Evolutionary conservation across 2,797 vertebrate species (phyloP), one percentile per base, ranked within the genome.

Genomic region (Chelonia mydas): DNA sequence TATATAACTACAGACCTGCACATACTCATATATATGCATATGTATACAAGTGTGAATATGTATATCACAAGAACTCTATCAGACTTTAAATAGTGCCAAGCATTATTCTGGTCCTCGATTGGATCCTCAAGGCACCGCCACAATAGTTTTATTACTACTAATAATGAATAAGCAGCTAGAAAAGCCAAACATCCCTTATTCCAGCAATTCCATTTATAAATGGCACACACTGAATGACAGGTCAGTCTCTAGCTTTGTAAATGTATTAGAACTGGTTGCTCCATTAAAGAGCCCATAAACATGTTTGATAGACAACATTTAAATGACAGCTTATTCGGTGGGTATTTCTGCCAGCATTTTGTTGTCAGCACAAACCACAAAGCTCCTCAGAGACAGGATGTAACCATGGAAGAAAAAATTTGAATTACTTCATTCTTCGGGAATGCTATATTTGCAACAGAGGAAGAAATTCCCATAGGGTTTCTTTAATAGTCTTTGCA

Each of bases 381-480:
- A 92, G 84, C 88, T 97, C 88, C 92, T 94, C 85, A 57, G 83
- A 95, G 91, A 87, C 37, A 84, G 86, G 72, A 92, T 1, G 10
- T 8, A 94, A 90, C 49, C 74, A 78, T 33, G 74, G 25, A 57
- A 87, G 88, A 88, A 94, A 86, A 82, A 80, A 88, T 5, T 21
- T 41, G 74, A 0, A 0, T 95, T 90, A 93, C 50, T 88, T 90
- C 90, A 94, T 79, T 51, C 78, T 87, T 84, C 86, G 88, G 89
- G 95, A 96, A 96, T 83, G 82, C 45, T 87, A 11, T 87, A 13
- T 90, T 45, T 93, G 80, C 80, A 95, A 89, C 59, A 92, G 33
- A 80, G 77, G 68, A 92, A 93, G 80, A 92, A 90, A 92, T 93
- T 86, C 84, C 76, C 92, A 84, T 47, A 77, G 68, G 82, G 91